Base-by-base conservation (phyloP, 1,140 invertebrate genomes). In the Armadillidium nasatum region DNA sequence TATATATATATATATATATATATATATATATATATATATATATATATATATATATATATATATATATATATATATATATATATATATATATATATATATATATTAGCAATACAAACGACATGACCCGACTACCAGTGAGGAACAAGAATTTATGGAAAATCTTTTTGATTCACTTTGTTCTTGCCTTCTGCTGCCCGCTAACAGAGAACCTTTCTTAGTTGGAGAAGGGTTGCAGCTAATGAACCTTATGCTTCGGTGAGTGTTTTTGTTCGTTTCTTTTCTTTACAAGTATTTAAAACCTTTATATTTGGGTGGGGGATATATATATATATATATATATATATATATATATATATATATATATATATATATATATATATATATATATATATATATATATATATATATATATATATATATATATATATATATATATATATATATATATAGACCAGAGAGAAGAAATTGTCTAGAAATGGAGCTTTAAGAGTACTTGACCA, bases 61-160 rank as follows among this genome's bases (percentile, higher is more conserved):
- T 33, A n/a, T 33, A 33, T 33, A 33, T 33, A 33, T 33, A 33
- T 33, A 33, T 33, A 33, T 33, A 33, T 77, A 83, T 33, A 33
- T n/a, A 33, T 33, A 33, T 33, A 33, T 33, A 33, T 33, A 33
- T 33, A 33, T 33, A 33, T 33, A 33, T 33, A 33, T 33, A 33
- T 33, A 33, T 1, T 33, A 33, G 33, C 33, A 82, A n/a, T 99
- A 97, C 85, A 99, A 99, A 85, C 87, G 94, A 69, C 94, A 98
- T 83, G 95, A 99, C 87, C 97, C 97, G 0, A 87, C 86, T 70
- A 91, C 89, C 74, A 89, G 89, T 10, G 96, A 99, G 85, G 97
- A 99, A 85, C 90, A 94, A 82, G 98, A 99, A 86, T 92, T 96
- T 83, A 99, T 99, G 96, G 97, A 99, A 85, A 99, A 99, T 87